Evolutionary conservation across 2,113 vertebrate species (phyloP).

Genomic region (Acinonyx jubatus): DNA sequence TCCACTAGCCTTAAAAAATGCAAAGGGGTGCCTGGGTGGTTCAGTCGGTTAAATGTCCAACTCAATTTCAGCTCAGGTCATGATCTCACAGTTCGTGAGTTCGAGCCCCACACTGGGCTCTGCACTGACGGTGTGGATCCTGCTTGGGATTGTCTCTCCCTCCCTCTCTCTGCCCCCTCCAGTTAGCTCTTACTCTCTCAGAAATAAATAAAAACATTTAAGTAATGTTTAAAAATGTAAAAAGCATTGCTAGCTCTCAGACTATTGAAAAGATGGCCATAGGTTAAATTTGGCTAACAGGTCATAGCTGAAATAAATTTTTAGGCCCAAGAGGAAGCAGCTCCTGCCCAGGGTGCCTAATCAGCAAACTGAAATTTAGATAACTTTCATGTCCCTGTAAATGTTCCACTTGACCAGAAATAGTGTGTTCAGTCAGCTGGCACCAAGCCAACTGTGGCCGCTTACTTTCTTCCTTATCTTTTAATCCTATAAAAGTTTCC

Average conservation of each 20-base stretch:
- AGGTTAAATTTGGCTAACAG: not conserved
- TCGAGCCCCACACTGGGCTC: no score
- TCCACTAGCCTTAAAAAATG: not conserved
- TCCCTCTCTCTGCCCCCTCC: no score
- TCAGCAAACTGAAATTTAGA: not conserved
- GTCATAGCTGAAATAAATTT: not conserved
- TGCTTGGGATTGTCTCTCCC: no score
- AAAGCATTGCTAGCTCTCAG: not conserved
- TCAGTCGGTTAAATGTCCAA: no score
- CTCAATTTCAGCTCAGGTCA: no score
- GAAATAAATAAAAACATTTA: no score
- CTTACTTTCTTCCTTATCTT: not conserved
- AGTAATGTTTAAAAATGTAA: not conserved
- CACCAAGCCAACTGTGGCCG: not conserved
- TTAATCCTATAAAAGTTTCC: not conserved
- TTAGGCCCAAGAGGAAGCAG: not conserved
- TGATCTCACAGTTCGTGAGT: no score
- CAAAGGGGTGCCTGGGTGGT: no score
- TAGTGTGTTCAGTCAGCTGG: not conserved
- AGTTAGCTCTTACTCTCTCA: no score
- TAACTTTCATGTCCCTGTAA: not conserved
- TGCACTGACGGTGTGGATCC: no score
- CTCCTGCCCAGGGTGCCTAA: not conserved
- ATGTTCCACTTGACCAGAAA: not conserved
- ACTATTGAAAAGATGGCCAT: not conserved